Evolutionary conservation across 2,888 invertebrate species (phyloP).

Genomic region (Nomada ferruginata): DNA sequence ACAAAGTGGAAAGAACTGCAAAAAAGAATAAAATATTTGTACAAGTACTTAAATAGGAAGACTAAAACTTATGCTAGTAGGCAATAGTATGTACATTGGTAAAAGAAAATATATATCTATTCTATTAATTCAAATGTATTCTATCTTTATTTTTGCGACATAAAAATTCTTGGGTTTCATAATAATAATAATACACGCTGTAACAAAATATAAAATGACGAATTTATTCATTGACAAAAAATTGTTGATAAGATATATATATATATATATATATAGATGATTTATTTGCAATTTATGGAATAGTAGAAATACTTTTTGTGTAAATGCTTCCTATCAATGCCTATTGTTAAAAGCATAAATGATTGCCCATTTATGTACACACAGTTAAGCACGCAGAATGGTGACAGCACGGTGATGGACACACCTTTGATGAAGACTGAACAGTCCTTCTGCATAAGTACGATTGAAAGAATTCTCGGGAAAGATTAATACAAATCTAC

Average conservation of each 20-base stretch:
- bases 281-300: slow-evolving; percentile 72
- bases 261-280: slow-evolving; percentile 65
- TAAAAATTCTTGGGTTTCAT: not conserved
- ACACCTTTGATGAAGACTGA: slow-evolving; percentile 36
- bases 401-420: slow-evolving; percentile 52
- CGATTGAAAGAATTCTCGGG: slow-evolving; percentile 42
- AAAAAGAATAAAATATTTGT: slow-evolving; percentile 90
- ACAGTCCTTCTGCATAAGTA: slow-evolving; percentile 60
- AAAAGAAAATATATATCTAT: slow-evolving; percentile 20
- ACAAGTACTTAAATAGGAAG: slow-evolving; percentile 92
- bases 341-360: slow-evolving; percentile 69
- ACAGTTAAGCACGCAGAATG: slow-evolving; percentile 66
- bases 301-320: slow-evolving; percentile 71
- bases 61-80: slow-evolving; percentile 87
- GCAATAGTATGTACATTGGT: slow-evolving; percentile 29
- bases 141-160: slow-evolving; percentile 1
- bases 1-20: slow-evolving; percentile 91
- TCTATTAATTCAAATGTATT: slow-evolving; percentile 8
- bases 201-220: slow-evolving; percentile 72
- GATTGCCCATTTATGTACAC: slow-evolving; percentile 70
- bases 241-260: slow-evolving; percentile 73
- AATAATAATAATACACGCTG: slow-evolving; percentile 14
- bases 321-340: slow-evolving; percentile 67
- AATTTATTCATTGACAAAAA: slow-evolving; percentile 78
- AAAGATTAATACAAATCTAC: slow-evolving; percentile 51